Conservation (phyloP, 2,113 vertebrate species). For the Balaeniceps rex region DNA sequence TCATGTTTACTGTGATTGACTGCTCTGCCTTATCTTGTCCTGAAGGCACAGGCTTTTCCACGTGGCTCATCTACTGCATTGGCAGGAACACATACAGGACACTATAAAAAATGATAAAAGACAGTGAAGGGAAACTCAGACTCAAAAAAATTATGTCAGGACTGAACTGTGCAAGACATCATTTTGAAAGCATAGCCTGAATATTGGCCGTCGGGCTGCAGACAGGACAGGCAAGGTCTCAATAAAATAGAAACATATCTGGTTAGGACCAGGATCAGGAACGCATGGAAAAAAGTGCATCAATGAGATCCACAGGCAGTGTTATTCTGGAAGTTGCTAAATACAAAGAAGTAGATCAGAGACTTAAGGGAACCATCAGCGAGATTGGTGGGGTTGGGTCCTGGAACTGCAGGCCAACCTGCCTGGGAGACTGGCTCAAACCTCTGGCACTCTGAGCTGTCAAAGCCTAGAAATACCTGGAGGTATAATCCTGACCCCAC, state of each 20-base stretch:
- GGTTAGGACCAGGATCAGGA: background rate
- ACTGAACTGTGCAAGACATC: background rate
- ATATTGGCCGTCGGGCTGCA: background rate
- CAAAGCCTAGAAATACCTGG: background rate
- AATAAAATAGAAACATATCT: background rate
- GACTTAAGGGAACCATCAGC: background rate
- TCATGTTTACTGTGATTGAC: background rate
- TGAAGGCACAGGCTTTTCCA: background rate
- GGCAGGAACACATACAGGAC: background rate
- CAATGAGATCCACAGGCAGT: background rate
- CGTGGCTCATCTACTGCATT: background rate
- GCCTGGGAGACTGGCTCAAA: background rate
- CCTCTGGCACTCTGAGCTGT: background rate
- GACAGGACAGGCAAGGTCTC: background rate
- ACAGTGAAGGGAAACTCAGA: background rate
- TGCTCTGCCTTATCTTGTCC: background rate
- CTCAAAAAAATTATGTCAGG: background rate
- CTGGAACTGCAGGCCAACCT: background rate
- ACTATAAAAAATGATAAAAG: background rate
- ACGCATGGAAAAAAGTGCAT: background rate
- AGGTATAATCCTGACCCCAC: background rate
- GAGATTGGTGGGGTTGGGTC: background rate
- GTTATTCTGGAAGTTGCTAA: background rate
- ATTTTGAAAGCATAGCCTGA: background rate
- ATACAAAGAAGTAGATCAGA: background rate